A percentile compares a stretch with the other conserved stretches of the same genome.
phyloP scores from a whole-genome alignment of 2,888 invertebrate genomes.

The Trissolcus brochymenae region DNA sequence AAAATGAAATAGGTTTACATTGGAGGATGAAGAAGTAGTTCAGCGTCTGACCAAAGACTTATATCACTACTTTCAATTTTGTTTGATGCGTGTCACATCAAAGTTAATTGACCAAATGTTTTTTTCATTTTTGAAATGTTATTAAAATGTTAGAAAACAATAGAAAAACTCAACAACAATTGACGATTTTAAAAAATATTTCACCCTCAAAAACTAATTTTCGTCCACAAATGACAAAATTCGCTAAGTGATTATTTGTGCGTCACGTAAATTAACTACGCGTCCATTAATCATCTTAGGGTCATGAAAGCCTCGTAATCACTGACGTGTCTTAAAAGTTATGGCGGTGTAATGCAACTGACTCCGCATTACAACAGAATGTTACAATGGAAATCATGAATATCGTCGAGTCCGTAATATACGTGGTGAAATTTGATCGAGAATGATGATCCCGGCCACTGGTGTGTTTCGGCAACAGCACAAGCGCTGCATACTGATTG shows the following conservation, averaged over 20 bases:
- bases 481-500: constrained; percentile 29
- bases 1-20: too few species aligned
- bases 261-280: neutral
- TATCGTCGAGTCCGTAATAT: constrained; percentile 6
- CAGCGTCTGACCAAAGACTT: too few species aligned
- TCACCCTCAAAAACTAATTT: neutral
- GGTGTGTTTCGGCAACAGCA: constrained; percentile 19
- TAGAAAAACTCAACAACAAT: too few species aligned
- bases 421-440: constrained; percentile 25
- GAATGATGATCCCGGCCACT: constrained; percentile 6
- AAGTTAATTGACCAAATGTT: too few species aligned
- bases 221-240: too few species aligned
- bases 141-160: too few species aligned
- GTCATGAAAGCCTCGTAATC: neutral
- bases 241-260: too few species aligned
- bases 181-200: neutral
- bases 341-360: too few species aligned
- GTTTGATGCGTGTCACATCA: too few species aligned
- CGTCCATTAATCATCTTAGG: neutral
- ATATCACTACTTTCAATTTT: too few species aligned
- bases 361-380: neutral
- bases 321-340: neutral
- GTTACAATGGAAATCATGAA: constrained; percentile 18
- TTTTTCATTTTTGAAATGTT: too few species aligned
- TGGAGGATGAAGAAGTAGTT: too few species aligned